Evolutionary conservation across 2,113 vertebrate genomes (phyloP).

Genomic region (Amblyopsis rosae): DNA sequence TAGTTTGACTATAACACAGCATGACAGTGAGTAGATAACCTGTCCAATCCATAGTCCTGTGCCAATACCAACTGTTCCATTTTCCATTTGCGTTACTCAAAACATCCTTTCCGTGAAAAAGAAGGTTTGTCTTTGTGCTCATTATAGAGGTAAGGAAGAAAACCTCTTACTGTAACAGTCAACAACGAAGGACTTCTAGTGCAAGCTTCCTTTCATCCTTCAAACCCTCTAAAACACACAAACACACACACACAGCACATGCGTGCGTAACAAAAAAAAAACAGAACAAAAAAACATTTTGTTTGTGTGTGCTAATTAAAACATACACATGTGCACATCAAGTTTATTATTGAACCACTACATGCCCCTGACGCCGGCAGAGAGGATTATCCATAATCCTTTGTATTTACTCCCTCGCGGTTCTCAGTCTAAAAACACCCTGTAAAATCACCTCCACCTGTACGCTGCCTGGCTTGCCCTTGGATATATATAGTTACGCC

Average conservation of each 20-base stretch:
- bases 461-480: slow-evolving; percentile 25
- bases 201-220: neutral
- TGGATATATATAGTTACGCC: slow-evolving; percentile 47
- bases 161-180: slow-evolving; percentile 5
- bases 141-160: slow-evolving; percentile 12
- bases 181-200: slow-evolving; percentile 23
- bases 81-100: no score
- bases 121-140: slow-evolving; percentile 17
- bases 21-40: no score
- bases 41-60: no score
- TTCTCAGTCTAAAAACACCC: slow-evolving; percentile 52
- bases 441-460: slow-evolving; percentile 25
- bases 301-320: neutral
- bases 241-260: neutral
- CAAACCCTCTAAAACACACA: slow-evolving; percentile 4
- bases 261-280: no score
- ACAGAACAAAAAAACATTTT: no score
- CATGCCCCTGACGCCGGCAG: slow-evolving; percentile 39
- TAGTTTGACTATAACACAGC: no score
- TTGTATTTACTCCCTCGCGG: slow-evolving; percentile 53
- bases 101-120: no score
- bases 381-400: slow-evolving; percentile 63
- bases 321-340: slow-evolving; percentile 37
- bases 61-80: no score
- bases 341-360: slow-evolving; percentile 47